Conservation (phyloP, 1,140 invertebrate genomes). For the Pseudoatta argentina region DNA sequence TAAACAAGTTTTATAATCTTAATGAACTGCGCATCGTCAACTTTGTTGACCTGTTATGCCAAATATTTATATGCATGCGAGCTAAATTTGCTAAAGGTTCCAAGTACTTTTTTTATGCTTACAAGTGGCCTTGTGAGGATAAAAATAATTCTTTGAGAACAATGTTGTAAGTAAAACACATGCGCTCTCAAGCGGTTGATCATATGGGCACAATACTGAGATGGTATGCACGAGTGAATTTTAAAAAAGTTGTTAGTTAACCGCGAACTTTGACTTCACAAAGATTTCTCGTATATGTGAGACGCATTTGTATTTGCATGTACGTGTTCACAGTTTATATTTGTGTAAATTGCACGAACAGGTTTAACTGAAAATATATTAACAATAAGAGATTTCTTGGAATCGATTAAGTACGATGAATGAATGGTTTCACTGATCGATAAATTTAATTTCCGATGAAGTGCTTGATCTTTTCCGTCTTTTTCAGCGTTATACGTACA, state of each 20-base stretch:
- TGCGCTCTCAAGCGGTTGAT: conserved; percentile 18
- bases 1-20: background rate
- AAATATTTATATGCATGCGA: conserved; percentile 44
- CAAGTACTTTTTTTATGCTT: conserved; percentile 32
- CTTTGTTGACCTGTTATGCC: conserved; percentile 23
- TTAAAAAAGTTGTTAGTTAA: conserved; percentile 40
- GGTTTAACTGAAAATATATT: conserved; percentile 68
- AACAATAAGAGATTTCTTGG: conserved; percentile 59
- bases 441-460: conserved; percentile 67
- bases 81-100: conserved; percentile 30
- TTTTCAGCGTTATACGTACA: background rate
- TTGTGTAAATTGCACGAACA: conserved; percentile 60
- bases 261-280: conserved; percentile 55
- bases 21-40: background rate
- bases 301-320: background rate
- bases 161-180: background rate
- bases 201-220: conserved; percentile 15
- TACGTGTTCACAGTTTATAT: background rate
- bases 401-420: conserved; percentile 74
- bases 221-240: background rate
- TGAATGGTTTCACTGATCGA: conserved; percentile 70
- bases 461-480: conserved; percentile 4
- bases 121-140: conserved; percentile 27
- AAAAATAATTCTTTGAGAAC: conserved; percentile 45
- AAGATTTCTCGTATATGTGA: conserved; percentile 31